Conservation (phyloP, 2,888 invertebrate species). For the Fragum sueziense region DNA sequence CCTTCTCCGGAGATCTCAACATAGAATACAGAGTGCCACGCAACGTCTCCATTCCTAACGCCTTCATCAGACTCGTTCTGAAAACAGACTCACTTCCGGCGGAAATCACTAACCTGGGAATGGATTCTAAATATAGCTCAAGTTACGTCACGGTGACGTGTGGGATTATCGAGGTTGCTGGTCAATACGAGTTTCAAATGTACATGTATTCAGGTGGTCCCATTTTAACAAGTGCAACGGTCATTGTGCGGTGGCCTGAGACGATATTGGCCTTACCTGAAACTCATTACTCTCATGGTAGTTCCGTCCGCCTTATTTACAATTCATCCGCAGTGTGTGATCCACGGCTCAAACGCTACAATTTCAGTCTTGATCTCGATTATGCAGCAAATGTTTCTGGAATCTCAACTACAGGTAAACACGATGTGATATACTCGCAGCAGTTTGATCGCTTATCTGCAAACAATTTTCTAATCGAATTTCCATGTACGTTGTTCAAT, state of each 20-base stretch:
- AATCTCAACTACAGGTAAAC: slow-evolving; percentile 39
- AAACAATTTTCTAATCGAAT: slow-evolving; percentile 44
- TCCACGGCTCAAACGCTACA: slow-evolving; percentile 65
- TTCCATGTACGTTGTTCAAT: slow-evolving; percentile 72
- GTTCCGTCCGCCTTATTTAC: slow-evolving; percentile 64
- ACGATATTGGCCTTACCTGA: slow-evolving; percentile 66
- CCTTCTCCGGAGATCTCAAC: slow-evolving; percentile 74
- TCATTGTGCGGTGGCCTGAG: slow-evolving; percentile 73
- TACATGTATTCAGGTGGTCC: slow-evolving; percentile 70
- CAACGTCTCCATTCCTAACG: slow-evolving; percentile 71
- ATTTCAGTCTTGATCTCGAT: slow-evolving; percentile 65
- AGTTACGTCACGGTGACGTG: slow-evolving; percentile 72
- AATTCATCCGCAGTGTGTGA: slow-evolving; percentile 69
- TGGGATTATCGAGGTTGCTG: slow-evolving; percentile 77
- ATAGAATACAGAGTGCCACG: slow-evolving; percentile 72
- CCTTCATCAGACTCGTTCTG: slow-evolving; percentile 70
- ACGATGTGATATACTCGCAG: slow-evolving; percentile 45
- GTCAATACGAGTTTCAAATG: slow-evolving; percentile 71
- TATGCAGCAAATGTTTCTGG: slow-evolving; percentile 49
- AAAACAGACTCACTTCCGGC: slow-evolving; percentile 41
- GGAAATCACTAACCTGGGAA: slow-evolving; percentile 70
- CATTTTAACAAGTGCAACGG: slow-evolving; percentile 60
- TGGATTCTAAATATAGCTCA: slow-evolving; percentile 57
- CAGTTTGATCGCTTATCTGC: slow-evolving; percentile 47
- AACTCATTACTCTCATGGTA: slow-evolving; percentile 68